A percentile compares a stretch with the other conserved stretches of the same genome.
phyloP scores from a whole-genome alignment of 2,797 vertebrate genomes.

The Aratinga solstitialis region DNA sequence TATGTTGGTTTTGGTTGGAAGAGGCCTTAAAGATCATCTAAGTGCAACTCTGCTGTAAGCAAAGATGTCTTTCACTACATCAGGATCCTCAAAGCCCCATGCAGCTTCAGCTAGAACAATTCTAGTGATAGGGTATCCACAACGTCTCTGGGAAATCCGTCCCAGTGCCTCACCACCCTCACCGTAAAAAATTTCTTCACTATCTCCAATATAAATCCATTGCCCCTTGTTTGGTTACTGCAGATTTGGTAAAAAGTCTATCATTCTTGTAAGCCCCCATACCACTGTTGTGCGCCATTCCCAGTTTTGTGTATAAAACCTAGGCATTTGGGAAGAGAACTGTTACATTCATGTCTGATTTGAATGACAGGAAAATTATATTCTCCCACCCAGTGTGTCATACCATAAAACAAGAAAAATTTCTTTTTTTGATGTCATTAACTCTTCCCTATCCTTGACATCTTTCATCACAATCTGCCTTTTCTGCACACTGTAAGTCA shows the following conservation, averaged over 20 bases:
- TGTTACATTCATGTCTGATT: neutral
- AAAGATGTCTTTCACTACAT: neutral
- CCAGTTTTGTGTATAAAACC: neutral
- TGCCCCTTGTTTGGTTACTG: neutral
- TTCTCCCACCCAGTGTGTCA: fast-evolving
- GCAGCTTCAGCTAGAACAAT: neutral
- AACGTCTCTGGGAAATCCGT: neutral
- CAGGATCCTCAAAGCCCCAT: neutral
- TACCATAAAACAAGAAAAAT: neutral
- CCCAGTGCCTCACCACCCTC: neutral
- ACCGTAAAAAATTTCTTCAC: neutral
- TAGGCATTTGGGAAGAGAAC: neutral
- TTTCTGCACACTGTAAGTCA: neutral
- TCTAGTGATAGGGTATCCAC: neutral
- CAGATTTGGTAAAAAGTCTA: neutral
- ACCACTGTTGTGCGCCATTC: neutral
- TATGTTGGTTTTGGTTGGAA: neutral
- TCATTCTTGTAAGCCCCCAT: neutral
- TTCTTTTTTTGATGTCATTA: neutral
- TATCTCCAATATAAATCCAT: neutral
- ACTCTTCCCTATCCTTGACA: neutral
- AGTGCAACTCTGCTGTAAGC: neutral
- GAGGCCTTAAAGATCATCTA: neutral
- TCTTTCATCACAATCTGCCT: neutral
- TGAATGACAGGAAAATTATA: neutral